Conservation (phyloP, 2,797 vertebrate genomes). For the Chromobotia macracanthus region DNA sequence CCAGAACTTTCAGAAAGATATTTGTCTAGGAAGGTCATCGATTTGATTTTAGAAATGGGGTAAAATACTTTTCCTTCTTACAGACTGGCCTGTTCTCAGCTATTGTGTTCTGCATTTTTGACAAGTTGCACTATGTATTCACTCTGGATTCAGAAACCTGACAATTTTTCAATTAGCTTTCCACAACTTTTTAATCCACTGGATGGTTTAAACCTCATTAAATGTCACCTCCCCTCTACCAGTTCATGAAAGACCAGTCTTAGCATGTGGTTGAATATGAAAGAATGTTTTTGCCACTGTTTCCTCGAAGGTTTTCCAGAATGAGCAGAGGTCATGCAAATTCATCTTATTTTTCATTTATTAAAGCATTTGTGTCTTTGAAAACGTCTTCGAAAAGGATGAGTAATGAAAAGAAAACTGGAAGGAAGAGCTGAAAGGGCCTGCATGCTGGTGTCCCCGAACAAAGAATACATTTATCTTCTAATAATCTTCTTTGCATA, state of each 20-base stretch:
- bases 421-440: conserved; percentile 40
- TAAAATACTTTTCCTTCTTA: background rate
- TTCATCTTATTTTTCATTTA: background rate
- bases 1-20: background rate
- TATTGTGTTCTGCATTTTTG: background rate
- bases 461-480: conserved; percentile 21
- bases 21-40: background rate
- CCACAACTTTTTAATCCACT: background rate
- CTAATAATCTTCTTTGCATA: conserved; percentile 45
- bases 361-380: background rate
- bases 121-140: background rate
- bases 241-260: background rate
- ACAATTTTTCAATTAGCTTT: background rate
- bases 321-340: background rate
- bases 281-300: background rate
- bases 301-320: background rate
- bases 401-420: background rate
- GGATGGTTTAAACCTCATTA: background rate
- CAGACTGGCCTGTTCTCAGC: background rate
- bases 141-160: background rate
- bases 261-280: background rate
- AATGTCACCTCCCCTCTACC: background rate
- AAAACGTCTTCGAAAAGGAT: conserved; percentile 8
- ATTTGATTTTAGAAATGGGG: background rate
- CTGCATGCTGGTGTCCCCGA: conserved; percentile 33